Percentiles rank a stretch among this genome's conserved stretches.
phyloP scores from a whole-genome alignment of 2,113 vertebrate genomes.

The Coracopsis vasa region DNA sequence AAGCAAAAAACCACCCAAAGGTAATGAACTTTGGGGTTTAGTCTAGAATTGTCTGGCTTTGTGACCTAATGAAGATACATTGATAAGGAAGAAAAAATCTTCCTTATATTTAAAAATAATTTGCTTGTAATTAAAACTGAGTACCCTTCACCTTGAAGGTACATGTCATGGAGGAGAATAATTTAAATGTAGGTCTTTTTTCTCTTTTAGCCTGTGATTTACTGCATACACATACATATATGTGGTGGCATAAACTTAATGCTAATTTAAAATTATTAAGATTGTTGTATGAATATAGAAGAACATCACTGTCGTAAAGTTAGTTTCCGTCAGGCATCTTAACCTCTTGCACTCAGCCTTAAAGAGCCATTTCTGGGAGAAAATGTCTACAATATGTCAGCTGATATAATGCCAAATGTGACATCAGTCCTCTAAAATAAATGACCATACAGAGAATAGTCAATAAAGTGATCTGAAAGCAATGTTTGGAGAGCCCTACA shows the following conservation, averaged over 20 bases:
- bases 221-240: neutral
- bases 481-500: slow-evolving; percentile 67
- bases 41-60: neutral
- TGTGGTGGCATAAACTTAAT: neutral
- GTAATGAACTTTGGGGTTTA: neutral
- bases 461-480: slow-evolving; percentile 87
- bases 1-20: neutral
- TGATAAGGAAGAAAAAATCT: neutral
- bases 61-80: neutral
- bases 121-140: neutral
- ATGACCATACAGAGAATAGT: slow-evolving; percentile 82
- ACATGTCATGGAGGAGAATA: neutral
- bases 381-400: slow-evolving; percentile 83
- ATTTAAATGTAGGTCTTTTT: neutral
- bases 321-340: slow-evolving; percentile 73
- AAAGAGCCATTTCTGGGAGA: slow-evolving; percentile 75
- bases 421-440: slow-evolving; percentile 82
- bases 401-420: slow-evolving; percentile 77
- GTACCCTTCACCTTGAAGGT: neutral
- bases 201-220: neutral
- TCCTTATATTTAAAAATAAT: neutral
- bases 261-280: slow-evolving; percentile 14
- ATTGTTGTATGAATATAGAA: slow-evolving; percentile 14
- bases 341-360: slow-evolving; percentile 82
- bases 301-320: slow-evolving; percentile 30